Conservation (phyloP, 2,797 vertebrate species). For the Amphiprion clarkii region DNA sequence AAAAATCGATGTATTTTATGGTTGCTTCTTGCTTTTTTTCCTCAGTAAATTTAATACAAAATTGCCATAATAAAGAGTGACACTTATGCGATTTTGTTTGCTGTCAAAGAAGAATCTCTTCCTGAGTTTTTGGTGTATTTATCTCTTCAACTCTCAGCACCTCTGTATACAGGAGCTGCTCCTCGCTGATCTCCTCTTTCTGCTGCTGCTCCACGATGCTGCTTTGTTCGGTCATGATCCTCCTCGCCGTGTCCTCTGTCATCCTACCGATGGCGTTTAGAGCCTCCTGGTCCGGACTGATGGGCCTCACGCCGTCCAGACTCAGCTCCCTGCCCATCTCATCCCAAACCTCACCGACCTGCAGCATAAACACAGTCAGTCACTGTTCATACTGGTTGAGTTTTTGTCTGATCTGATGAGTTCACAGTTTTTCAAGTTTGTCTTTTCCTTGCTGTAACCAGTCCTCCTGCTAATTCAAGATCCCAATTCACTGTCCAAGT, state of each 20-base stretch:
- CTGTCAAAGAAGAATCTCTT: background rate
- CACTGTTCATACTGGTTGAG: background rate
- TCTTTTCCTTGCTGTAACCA: no score
- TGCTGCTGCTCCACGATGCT: conserved; percentile 84
- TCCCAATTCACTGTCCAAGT: no score
- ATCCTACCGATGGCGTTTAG: conserved; percentile 79
- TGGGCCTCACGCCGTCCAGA: conserved; percentile 86
- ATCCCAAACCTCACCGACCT: conserved; percentile 92
- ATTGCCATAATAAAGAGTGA: no score
- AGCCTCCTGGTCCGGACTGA: conserved; percentile 80
- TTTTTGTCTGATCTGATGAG: background rate
- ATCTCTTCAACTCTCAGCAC: conserved; percentile 69
- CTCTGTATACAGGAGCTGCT: conserved; percentile 85
- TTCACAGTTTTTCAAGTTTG: no score
- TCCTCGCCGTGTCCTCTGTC: conserved; percentile 83
- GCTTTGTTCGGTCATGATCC: conserved; percentile 81
- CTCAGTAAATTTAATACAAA: no score
- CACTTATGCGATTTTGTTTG: background rate
- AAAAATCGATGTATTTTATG: no score
- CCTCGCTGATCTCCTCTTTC: conserved; percentile 82
- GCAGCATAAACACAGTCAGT: conserved; percentile 3
- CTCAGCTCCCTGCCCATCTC: conserved; percentile 90
- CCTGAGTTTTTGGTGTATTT: background rate
- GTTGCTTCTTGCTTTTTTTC: no score
- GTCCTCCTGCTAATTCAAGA: background rate